A percentile compares a stretch with the other conserved stretches of the same genome.
Evolutionary conservation across 1,140 invertebrate species (phyloP).

Genomic region (Drosophila pandora): DNA sequence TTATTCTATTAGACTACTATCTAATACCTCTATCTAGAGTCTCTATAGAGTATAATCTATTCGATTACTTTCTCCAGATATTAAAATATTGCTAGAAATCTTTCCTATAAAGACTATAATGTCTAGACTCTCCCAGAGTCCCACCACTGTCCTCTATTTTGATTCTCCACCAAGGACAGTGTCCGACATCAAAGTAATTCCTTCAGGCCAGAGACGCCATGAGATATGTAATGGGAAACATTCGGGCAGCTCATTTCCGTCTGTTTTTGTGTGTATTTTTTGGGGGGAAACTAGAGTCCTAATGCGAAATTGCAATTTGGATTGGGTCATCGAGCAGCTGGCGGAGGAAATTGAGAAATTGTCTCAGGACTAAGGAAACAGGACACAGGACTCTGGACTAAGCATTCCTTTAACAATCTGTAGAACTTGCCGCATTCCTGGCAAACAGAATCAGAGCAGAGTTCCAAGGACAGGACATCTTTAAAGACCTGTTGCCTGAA

Average conservation of each 20-base stretch:
- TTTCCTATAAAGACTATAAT: too few relatives aligned
- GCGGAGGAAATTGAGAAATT: slow-evolving; percentile 33
- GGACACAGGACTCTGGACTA: neutral
- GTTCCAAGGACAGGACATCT: neutral
- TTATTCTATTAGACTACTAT: too few relatives aligned
- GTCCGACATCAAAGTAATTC: slow-evolving; percentile 22
- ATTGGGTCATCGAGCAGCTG: neutral
- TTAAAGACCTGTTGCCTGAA: neutral
- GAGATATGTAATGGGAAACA: slow-evolving; percentile 39
- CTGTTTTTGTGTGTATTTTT: neutral
- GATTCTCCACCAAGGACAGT: neutral
- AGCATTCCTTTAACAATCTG: slow-evolving; percentile 19
- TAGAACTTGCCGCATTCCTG: slow-evolving; percentile 1
- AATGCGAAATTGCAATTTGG: slow-evolving; percentile 17
- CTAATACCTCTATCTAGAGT: too few relatives aligned
- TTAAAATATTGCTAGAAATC: neutral
- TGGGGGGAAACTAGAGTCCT: slow-evolving; percentile 1
- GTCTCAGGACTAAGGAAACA: slow-evolving; percentile 10
- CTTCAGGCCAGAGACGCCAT: slow-evolving; percentile 20
- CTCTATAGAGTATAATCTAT: too few relatives aligned
- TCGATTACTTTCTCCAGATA: too few relatives aligned
- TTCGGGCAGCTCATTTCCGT: slow-evolving; percentile 41
- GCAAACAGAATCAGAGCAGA: neutral
- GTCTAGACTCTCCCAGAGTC: neutral
- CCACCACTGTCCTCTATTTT: neutral